Evolutionary conservation across 2,113 vertebrate genomes (phyloP), one percentile per base, ranked within the genome.

Genomic region (Istiophorus platypterus): DNA sequence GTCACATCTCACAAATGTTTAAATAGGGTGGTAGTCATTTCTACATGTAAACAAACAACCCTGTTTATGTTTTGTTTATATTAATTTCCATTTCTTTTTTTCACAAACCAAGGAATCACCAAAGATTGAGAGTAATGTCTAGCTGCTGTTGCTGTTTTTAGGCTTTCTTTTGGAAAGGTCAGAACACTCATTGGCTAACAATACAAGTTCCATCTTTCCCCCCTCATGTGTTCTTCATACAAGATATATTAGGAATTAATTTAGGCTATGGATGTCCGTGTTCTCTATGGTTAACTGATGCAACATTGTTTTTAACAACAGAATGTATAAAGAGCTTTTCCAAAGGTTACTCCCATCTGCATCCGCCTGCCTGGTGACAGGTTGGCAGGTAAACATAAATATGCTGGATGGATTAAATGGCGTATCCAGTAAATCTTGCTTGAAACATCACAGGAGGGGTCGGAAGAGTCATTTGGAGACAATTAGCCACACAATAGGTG

Each of bases 401-500:
- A 93, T 18, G 29, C 31, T 47, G 41, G 39, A 81, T 26, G 70
- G 75, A 82, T 79, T 76, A 72, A 76, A 89, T 57, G 0, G 0
- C 2, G 20, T 13, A 72, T 77, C 80, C 84, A 75, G 72, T 57
- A 90, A 86, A 49, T 67, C 39, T 66, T 18, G 9, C 45, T 6
- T 42, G 65, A 58, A 63, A 65, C 29, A 72, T 88, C 37, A 54
- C 51, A 39, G 71, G 64, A 51, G 76, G 62, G 85, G 70, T 20
- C 7, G 59, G 51, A 37, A 45, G 31, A 77, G 80, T 77, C 78
- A 75, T 74, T 83, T 79, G 57, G 17, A 64, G 85, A 88, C 85
- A 88, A 90, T 92, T 92, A 90, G 66, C 64, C 11, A 85, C 86
- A 94, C 92, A 94, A 94, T 94, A 90, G 92, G 85, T 92, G 92